Evolutionary conservation across 2,113 vertebrate genomes (phyloP).

Genomic region (Gobius niger): DNA sequence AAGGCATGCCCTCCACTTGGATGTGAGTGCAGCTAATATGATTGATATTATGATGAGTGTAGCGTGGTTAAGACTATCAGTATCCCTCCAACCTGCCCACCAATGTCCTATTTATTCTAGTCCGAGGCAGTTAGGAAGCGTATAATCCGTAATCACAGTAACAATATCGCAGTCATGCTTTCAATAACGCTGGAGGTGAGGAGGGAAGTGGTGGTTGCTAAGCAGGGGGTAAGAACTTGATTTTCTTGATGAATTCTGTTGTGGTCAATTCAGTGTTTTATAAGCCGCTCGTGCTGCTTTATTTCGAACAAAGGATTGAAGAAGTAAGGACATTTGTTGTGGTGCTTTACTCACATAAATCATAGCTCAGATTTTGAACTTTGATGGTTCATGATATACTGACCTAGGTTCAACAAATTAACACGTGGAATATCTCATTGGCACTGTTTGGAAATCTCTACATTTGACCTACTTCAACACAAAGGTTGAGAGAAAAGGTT

Average conservation of each 20-base stretch:
- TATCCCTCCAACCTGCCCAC: neutral
- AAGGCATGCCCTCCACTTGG: conserved; percentile 37
- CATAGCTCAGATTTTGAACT: too few relatives aligned
- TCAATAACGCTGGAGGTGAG: conserved; percentile 21
- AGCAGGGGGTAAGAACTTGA: conserved; percentile 1
- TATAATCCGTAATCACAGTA: conserved; percentile 46
- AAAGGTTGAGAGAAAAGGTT: too few relatives aligned
- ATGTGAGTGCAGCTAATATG: conserved; percentile 36
- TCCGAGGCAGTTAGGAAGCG: conserved; percentile 28
- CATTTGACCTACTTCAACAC: too few relatives aligned
- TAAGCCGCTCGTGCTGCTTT: neutral
- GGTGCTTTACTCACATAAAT: neutral
- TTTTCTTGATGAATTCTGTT: conserved; percentile 6
- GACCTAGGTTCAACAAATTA: too few relatives aligned
- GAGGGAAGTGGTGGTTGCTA: neutral
- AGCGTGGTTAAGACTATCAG: conserved; percentile 10
- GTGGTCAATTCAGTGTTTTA: neutral
- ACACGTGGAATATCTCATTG: too few relatives aligned
- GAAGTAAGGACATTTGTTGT: neutral
- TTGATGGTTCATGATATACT: too few relatives aligned
- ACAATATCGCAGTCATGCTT: conserved; percentile 29
- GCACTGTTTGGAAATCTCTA: too few relatives aligned
- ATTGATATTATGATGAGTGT: conserved; percentile 48
- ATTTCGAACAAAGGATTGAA: neutral
- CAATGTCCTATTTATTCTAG: conserved; percentile 36